Evolutionary conservation across 2,888 invertebrate genomes (phyloP), one percentile per base, ranked within the genome.

Genomic region (Drosophila setosimentum): DNA sequence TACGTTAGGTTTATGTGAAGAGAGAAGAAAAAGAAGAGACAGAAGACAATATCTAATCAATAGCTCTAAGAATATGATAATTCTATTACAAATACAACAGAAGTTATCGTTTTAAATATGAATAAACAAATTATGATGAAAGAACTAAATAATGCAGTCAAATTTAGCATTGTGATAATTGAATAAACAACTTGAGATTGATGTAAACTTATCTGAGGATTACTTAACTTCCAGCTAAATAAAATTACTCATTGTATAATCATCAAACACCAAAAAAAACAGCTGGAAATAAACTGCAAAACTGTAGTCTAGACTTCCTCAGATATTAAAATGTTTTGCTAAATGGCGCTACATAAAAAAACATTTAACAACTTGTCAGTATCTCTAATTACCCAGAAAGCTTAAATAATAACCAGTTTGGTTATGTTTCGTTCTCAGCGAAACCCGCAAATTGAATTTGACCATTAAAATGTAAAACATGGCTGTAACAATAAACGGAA

Each of bases 321-420:
- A 42, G 40, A 30, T 21, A 42, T 42, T 57, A 42, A 21, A 33
- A 45, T 42, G 16, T 24, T n/a, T 24, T 7, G 16, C 37, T 48
- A 16, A 49, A 37, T 59, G 49, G 29, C 54, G 54, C 54, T 24
- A 54, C 54, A 11, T 21, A 18, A 3, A 24, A 27, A 54, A 24
- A 40, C 30, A 13, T 33, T 27, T 45, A 18, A 42, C 53, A 37
- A 42, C 42, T 45, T 33, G 54, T 62, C 30, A 27, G 11, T 0
- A 1, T 42, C 16, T n/a, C 3, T 32, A n/a, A 42, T 27, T 54
- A 40, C 24, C 21, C 11, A n/a, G 11, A 5, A 7, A 21, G 32
- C 45, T 21, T 2, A n/a, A 13, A 37, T 18, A 4, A 51, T 18
- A 60, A 65, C 50, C 65, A 21, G 61, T 61, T 59, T 13, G 37